Percentiles rank a stretch among this genome's conserved stretches.
phyloP scores from a whole-genome alignment of 2,797 vertebrate genomes.

The Acomys russatus region DNA sequence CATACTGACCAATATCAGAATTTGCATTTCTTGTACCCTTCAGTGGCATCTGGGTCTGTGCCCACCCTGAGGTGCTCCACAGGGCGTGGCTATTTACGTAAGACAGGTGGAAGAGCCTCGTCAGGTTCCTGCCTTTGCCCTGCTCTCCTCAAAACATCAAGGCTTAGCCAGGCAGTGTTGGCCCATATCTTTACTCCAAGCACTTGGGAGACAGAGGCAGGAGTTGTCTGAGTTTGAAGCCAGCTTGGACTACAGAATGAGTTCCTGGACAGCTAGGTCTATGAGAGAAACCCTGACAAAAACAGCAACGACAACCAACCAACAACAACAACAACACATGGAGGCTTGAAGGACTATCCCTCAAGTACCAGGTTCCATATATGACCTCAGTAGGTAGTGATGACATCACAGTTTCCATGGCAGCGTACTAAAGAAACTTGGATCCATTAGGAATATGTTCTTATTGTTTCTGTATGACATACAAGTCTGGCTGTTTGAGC shows the following conservation, averaged over 20 bases:
- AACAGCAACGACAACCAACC: no score
- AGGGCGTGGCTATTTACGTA: background rate
- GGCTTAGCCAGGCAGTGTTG: background rate
- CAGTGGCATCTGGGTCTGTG: background rate
- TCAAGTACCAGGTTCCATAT: conserved; percentile 1
- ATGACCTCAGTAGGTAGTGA: conserved; percentile 60
- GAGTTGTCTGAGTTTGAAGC: no score
- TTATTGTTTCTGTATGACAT: conserved; percentile 7
- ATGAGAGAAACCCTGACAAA: no score
- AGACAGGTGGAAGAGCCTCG: background rate
- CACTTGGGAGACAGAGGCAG: no score
- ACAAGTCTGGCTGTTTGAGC: conserved; percentile 18
- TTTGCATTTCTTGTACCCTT: background rate
- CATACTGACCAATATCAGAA: background rate
- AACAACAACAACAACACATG: no score
- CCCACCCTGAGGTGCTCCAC: background rate
- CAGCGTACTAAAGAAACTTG: background rate
- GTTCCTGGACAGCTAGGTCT: no score
- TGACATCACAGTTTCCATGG: conserved; percentile 68
- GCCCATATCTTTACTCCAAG: no score
- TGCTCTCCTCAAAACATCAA: conserved; percentile 3
- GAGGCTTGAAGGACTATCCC: background rate
- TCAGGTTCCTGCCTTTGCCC: background rate
- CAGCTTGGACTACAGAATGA: no score
- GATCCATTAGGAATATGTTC: background rate